These are phyloP conservation scores for Oostethus manadensis DNA, from an alignment of 2,113 vertebrate species.

Conservation along the genomic window DNA sequence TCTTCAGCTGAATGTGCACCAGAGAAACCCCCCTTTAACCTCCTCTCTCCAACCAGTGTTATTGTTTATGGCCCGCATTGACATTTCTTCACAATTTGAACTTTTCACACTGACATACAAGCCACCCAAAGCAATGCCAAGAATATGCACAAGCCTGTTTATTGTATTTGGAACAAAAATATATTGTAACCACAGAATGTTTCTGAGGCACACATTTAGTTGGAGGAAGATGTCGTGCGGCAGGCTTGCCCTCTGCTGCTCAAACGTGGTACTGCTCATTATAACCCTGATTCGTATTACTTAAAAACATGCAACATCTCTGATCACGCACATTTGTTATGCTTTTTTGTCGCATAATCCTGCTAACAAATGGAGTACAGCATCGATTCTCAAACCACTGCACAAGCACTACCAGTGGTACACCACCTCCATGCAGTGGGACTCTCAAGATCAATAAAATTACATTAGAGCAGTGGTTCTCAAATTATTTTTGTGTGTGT, in stretches of 20 bases:
- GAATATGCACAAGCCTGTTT: background rate
- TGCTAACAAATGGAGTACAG: too few species aligned
- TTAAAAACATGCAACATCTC: too few species aligned
- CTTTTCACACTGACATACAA: background rate
- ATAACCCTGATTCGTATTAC: too few species aligned
- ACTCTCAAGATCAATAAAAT: too few species aligned
- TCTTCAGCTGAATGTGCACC: background rate
- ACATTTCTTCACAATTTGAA: background rate
- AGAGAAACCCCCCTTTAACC: background rate
- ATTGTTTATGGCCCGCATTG: background rate
- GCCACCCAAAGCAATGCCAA: background rate
- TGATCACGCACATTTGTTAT: too few species aligned
- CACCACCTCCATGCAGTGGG: too few species aligned
- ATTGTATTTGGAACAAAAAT: background rate
- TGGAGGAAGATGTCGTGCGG: too few species aligned
- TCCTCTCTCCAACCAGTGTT: background rate
- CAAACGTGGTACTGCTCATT: background rate
- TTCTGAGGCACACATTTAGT: background rate
- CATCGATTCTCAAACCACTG: too few species aligned
- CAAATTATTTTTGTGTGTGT: too few species aligned
- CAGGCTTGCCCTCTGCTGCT: background rate
- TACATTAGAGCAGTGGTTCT: too few species aligned
- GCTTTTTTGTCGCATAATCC: background rate
- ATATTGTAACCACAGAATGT: too few species aligned
- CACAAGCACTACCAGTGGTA: too few species aligned